Conservation (phyloP, 2,113 vertebrate genomes). For the Larimichthys crocea region DNA sequence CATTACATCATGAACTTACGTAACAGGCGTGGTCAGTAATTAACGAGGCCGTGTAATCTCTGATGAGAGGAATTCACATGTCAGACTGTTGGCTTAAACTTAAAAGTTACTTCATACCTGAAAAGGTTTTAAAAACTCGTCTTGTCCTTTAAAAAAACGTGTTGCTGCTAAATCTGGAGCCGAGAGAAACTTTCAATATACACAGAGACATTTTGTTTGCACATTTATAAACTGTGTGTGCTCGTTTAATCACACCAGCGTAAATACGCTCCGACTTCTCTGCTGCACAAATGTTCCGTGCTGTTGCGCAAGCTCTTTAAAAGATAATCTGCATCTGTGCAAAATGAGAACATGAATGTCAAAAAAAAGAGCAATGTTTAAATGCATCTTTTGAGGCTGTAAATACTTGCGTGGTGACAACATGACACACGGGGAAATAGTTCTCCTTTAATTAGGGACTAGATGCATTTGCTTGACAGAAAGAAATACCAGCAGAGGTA, state of each 20-base stretch:
- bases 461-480: slow-evolving; percentile 40
- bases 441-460: slow-evolving; percentile 58
- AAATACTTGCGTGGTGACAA: slow-evolving; percentile 53
- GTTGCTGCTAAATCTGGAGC: background rate
- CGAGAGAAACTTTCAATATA: background rate
- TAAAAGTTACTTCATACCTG: too few relatives aligned
- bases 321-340: background rate
- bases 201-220: background rate
- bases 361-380: slow-evolving; percentile 40
- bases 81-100: background rate
- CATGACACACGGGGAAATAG: slow-evolving; percentile 44
- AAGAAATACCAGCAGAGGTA: slow-evolving; percentile 38
- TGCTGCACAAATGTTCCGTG: background rate
- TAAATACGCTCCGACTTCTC: background rate
- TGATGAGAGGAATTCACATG: background rate
- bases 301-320: background rate
- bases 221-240: background rate
- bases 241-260: background rate
- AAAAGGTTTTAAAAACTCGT: background rate
- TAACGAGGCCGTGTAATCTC: background rate
- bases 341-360: slow-evolving; percentile 7
- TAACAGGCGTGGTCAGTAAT: slow-evolving; percentile 2
- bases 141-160: background rate
- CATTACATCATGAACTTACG: slow-evolving; percentile 33
- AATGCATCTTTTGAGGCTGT: slow-evolving; percentile 31